phyloP scores from a whole-genome alignment of 2,797 vertebrate species.

The Tragelaphus eurycerus region DNA sequence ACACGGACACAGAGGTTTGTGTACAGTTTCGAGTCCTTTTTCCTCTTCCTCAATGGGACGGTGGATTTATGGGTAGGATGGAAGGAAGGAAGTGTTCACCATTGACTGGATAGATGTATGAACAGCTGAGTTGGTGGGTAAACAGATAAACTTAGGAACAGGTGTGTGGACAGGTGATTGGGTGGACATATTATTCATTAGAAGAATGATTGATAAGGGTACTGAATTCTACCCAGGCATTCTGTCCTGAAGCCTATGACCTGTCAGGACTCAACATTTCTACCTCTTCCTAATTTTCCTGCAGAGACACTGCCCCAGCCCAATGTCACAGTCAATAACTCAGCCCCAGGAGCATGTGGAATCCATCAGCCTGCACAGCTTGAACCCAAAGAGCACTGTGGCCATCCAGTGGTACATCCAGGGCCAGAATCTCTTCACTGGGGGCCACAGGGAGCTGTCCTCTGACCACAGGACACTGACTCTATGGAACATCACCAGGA shows the following conservation, averaged over 20 bases:
- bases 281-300: neutral
- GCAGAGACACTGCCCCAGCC: neutral
- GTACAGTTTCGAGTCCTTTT: neutral
- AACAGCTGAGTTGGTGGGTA: neutral
- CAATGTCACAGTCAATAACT: neutral
- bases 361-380: neutral
- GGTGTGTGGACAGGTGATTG: neutral
- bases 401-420: neutral
- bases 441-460: neutral
- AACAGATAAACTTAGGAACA: neutral
- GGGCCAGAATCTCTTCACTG: neutral
- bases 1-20: neutral
- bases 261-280: neutral
- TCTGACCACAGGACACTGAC: neutral
- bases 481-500: neutral
- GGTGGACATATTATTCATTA: neutral
- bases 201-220: neutral
- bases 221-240: neutral
- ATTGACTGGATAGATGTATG: neutral
- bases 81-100: neutral
- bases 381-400: neutral
- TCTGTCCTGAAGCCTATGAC: neutral
- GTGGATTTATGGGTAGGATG: neutral
- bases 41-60: neutral
- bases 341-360: neutral